Conservation (phyloP, 2,888 invertebrate species). For the Diarsia rubi region DNA sequence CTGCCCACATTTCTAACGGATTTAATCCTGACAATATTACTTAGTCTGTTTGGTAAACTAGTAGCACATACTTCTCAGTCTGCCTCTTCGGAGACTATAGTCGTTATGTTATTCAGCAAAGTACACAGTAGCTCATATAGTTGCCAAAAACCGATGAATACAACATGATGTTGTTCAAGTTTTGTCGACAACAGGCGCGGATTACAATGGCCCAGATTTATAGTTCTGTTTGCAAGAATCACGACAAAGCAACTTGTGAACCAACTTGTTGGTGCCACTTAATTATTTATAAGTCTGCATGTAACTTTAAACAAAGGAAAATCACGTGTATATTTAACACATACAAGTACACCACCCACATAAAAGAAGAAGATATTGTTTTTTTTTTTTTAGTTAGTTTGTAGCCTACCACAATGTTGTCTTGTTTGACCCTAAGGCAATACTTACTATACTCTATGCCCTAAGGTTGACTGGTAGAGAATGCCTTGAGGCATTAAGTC, state of each 20-base stretch:
- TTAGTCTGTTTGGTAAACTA: not conserved
- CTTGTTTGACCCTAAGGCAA: too few species aligned
- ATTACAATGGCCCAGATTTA: conserved; percentile 48
- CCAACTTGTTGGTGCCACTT: conserved; percentile 38
- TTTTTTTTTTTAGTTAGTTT: too few species aligned
- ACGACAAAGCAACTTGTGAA: conserved; percentile 48
- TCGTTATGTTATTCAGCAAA: conserved; percentile 2
- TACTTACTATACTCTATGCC: too few species aligned
- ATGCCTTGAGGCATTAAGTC: too few species aligned
- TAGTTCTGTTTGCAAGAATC: conserved; percentile 56
- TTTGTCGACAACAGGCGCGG: conserved; percentile 22
- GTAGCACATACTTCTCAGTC: not conserved
- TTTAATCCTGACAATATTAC: not conserved
- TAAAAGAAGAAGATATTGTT: too few species aligned
- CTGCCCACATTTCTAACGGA: too few species aligned
- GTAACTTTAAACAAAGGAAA: conserved; percentile 33
- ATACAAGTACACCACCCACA: not conserved
- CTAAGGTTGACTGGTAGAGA: too few species aligned
- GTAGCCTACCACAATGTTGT: too few species aligned
- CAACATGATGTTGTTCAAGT: conserved; percentile 49
- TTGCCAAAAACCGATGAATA: conserved; percentile 50
- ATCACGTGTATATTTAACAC: conserved; percentile 26
- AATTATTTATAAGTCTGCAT: conserved; percentile 48
- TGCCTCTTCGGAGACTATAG: not conserved
- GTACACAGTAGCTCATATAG: not conserved